phyloP scores from a whole-genome alignment of 2,797 vertebrate species.

The Cuculus canorus region DNA sequence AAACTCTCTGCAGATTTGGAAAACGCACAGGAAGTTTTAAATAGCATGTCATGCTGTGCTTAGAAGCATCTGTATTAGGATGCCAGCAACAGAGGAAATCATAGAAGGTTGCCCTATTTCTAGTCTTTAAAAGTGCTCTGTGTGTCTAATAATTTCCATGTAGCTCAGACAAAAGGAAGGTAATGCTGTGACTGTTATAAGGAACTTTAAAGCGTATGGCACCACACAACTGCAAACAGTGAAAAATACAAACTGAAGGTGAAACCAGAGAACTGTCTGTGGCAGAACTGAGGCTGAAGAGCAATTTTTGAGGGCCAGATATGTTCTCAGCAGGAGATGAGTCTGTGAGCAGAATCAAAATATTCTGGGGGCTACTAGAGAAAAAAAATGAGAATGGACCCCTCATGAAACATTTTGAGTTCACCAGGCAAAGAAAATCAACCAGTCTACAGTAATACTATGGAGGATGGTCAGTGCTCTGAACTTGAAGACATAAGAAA shows the following conservation, averaged over 20 bases:
- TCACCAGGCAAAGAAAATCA: constrained; percentile 21
- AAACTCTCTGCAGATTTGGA: constrained; percentile 15
- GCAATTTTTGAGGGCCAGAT: constrained; percentile 3
- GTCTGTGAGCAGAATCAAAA: constrained; percentile 7
- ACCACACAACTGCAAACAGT: neutral
- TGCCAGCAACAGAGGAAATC: neutral
- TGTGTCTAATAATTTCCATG: neutral
- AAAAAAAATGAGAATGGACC: constrained; percentile 27
- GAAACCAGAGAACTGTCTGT: neutral
- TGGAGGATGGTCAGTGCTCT: constrained; percentile 31
- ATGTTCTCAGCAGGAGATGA: neutral
- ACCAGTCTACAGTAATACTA: neutral
- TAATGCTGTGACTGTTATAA: neutral
- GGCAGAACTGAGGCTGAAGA: constrained; percentile 5
- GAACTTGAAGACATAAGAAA: constrained; percentile 42
- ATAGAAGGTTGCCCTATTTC: neutral
- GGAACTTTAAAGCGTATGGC: neutral
- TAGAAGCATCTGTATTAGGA: neutral
- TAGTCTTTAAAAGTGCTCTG: neutral
- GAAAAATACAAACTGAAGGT: neutral
- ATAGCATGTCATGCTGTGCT: neutral
- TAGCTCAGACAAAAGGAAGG: neutral
- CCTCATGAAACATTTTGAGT: neutral
- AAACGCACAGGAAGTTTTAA: constrained; percentile 49
- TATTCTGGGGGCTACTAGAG: neutral